Base-by-base conservation (phyloP, 2,888 invertebrate species). In the Netelia fuscicornis region DNA sequence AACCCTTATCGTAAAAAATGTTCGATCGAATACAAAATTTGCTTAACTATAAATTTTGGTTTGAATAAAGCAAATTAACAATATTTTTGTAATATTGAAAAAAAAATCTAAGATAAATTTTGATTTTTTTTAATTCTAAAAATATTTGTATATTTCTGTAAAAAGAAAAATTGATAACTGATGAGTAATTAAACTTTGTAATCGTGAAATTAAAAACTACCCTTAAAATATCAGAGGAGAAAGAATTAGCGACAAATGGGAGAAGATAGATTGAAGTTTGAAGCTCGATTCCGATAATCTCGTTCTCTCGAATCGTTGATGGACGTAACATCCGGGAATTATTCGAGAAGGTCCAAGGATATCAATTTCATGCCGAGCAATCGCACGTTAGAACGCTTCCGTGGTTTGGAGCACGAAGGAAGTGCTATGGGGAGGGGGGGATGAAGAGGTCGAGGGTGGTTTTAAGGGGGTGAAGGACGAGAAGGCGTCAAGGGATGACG, bases 291-390 rank as follows among this genome's bases (percentile, higher is more conserved):
- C 44, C 65, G 56, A 42, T n/a, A 37, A 17, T 64, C 20, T 67
- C 20, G 48, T 48, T 48, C 48, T 48, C 56, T 30, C 44, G 60
- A 72, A 25, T 54, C 56, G 37, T 56, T 52, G 68, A 72, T 64
- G 76, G 62, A 54, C 44, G 54, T 74, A 81, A 72, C 67, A 44
- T 67, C 37, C 37, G 37, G 8, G 37, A 74, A 81, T 54, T 54
- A 65, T 52, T 52, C 52, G 52, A 20, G 52, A 20, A 56, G 71
- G 56, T 71, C 58, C 79, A 68, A 77, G 84, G 72, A 81, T 77
- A 81, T 81, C 72, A 74, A 81, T 77, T 77, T 72, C 62, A 48
- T 79, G 68, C 64, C 48, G 52, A 30, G 54, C 44, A 42, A 58
- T 65, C 68, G 44, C 17, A 13, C n/a, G 13, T 3, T 13, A 67